A percentile compares a stretch with the other conserved stretches of the same genome.
Evolutionary conservation across 2,113 vertebrate genomes (phyloP).

Genomic region (Nerophis lumbriciformis): DNA sequence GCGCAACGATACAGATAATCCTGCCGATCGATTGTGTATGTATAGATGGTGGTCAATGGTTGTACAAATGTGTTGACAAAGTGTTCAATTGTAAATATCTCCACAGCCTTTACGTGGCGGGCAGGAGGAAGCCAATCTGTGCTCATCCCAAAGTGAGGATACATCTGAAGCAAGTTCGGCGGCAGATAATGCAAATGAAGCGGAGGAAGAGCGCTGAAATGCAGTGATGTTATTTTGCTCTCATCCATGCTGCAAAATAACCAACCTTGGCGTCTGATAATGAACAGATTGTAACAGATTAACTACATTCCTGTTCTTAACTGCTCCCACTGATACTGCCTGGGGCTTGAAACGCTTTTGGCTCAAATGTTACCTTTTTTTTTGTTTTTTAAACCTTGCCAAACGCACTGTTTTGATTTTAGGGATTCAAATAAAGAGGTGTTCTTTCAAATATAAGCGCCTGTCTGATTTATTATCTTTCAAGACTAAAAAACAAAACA

Average conservation of each 20-base stretch:
- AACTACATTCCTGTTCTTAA: neutral
- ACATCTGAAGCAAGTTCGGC: rapidly evolving
- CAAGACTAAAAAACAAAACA: no score
- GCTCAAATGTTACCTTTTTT: neutral
- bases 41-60: no score
- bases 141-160: rapidly evolving
- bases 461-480: no score
- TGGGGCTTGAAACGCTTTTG: neutral
- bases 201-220: neutral
- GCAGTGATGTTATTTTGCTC: neutral
- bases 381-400: neutral
- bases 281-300: neutral
- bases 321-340: neutral
- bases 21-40: no score
- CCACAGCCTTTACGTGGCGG: conserved; percentile 38
- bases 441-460: no score
- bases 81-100: neutral
- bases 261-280: neutral
- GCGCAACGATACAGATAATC: neutral
- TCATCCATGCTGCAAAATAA: neutral
- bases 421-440: neutral
- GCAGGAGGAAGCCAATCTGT: conserved; percentile 14
- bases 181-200: neutral
- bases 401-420: no score
- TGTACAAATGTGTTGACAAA: no score